Conservation (phyloP, 2,888 invertebrate genomes). For the Tenthredo mesomela region DNA sequence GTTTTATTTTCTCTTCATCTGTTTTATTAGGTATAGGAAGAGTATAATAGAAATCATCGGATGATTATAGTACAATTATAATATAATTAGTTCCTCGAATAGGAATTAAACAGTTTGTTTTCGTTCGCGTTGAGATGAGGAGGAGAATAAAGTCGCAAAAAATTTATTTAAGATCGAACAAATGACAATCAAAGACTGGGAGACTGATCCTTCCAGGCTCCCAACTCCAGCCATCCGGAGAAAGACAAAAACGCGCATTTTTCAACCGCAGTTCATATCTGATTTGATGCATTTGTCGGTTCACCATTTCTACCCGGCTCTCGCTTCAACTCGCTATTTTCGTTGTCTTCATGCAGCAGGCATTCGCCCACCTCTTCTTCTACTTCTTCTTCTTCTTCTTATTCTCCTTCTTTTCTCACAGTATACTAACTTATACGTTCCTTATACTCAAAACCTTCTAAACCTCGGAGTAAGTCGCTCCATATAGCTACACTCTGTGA, state of each 20-base stretch:
- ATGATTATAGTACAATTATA: constrained; percentile 59
- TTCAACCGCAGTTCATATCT: constrained; percentile 38
- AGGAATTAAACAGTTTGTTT: constrained; percentile 36
- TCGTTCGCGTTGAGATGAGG: not conserved
- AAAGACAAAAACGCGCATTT: constrained; percentile 48
- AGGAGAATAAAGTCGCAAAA: constrained; percentile 53
- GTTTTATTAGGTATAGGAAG: not conserved
- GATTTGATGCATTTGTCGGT: constrained; percentile 34
- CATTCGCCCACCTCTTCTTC: not conserved
- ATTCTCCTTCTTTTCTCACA: not conserved
- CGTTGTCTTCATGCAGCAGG: constrained; percentile 7
- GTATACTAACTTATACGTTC: not conserved
- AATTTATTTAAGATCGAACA: constrained; percentile 54
- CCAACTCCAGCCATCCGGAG: not conserved
- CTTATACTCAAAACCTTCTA: not conserved
- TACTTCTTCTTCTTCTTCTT: not conserved
- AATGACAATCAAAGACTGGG: constrained; percentile 52
- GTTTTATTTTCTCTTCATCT: not conserved
- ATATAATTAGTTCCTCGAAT: constrained; percentile 59
- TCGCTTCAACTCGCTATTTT: not conserved
- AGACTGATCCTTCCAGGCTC: not conserved
- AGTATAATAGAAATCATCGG: not conserved
- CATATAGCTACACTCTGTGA: too few species aligned
- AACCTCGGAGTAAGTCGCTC: not conserved
- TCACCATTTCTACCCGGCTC: not conserved